Evolutionary conservation across 2,797 vertebrate species (phyloP).

Genomic region (Synaphobranchus kaupii): DNA sequence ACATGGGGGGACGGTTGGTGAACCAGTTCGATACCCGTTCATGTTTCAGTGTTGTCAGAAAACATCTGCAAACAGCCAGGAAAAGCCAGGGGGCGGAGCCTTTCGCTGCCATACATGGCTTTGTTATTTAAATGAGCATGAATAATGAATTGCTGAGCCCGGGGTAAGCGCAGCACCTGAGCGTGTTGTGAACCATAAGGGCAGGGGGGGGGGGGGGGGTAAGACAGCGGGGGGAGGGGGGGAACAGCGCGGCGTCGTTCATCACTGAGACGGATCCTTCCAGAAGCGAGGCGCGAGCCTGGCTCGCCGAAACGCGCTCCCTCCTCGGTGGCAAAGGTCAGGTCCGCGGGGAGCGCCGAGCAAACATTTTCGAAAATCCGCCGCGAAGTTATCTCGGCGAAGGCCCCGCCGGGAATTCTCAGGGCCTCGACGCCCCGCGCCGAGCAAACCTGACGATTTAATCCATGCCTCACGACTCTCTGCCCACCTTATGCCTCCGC

Average conservation of each 20-base stretch:
- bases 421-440: not conserved
- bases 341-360: not conserved
- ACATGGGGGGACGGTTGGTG: not conserved
- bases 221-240: not conserved
- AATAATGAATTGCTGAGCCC: not conserved
- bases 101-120: not conserved
- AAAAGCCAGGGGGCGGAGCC: not conserved
- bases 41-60: not conserved
- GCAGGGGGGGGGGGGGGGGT: too few species aligned
- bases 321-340: not conserved
- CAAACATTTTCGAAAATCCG: not conserved
- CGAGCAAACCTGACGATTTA: not conserved
- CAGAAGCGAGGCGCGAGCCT: not conserved
- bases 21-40: not conserved
- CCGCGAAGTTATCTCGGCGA: not conserved
- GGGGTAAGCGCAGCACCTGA: not conserved
- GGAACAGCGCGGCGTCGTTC: too few species aligned
- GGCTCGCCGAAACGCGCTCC: not conserved
- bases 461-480: not conserved
- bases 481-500: not conserved
- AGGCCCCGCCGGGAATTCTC: not conserved
- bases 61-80: too few species aligned
- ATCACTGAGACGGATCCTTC: not conserved
- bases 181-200: not conserved
- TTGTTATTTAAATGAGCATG: not conserved